Evolutionary conservation across 2,797 vertebrate species (phyloP).

Genomic region (Poliocrania exsul): DNA sequence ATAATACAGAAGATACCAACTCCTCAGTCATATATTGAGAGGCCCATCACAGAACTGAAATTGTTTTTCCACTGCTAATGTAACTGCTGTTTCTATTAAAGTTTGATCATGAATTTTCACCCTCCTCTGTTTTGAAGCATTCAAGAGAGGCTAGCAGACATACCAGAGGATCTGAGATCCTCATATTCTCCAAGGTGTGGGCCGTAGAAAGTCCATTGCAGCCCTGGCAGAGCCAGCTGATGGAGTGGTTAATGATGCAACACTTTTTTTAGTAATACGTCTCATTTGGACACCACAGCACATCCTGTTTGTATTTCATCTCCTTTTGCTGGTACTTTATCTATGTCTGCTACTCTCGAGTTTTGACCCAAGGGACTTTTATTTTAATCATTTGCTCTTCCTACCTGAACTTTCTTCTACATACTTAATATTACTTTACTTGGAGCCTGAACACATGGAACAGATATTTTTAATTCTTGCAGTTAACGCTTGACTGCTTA

Average conservation of each 20-base stretch:
- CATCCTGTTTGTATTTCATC: constrained; percentile 73
- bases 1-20: rapidly evolving
- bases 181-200: neutral
- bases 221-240: constrained; percentile 32
- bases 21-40: neutral
- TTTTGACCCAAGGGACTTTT: constrained; percentile 68
- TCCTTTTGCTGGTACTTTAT: constrained; percentile 64
- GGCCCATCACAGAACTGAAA: neutral
- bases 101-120: neutral
- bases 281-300: constrained; percentile 67
- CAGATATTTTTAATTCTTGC: constrained; percentile 73
- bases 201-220: neutral
- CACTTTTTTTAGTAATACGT: constrained; percentile 57
- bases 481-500: constrained; percentile 57
- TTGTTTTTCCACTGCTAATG: neutral
- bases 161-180: neutral
- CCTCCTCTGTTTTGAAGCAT: neutral
- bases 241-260: constrained; percentile 63
- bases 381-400: constrained; percentile 73
- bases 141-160: neutral
- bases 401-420: constrained; percentile 69
- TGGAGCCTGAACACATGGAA: constrained; percentile 67
- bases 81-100: neutral
- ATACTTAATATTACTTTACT: constrained; percentile 71
- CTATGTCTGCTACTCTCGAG: constrained; percentile 37